Evolutionary conservation across 2,797 vertebrate genomes (phyloP), one percentile per base, ranked within the genome.

Genomic region (Muraenolepis orangiensis): DNA sequence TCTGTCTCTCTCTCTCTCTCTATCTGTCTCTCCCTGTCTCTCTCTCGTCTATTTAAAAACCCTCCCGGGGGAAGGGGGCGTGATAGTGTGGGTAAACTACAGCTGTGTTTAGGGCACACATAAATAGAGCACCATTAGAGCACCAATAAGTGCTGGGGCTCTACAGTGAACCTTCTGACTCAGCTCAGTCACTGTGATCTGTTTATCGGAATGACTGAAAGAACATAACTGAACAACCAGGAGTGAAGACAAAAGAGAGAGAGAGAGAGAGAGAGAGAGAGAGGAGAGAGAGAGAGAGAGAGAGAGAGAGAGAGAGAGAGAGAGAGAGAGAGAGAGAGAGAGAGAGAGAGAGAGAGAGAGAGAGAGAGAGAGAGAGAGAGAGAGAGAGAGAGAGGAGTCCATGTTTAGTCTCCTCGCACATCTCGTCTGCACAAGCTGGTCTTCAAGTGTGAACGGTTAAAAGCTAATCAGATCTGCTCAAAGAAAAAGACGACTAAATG

Each of bases 1-100:
- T 72, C 26, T 71, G 40, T 30, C 70, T 31, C 34, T 51, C 28
- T 10, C 26, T 30, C 7, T 18, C 23, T 42, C 23, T 18, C 6
- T 30, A 38, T 29, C 14, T 51, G 0, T 36, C 31, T 38, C 68
- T 23, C 68, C 23, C 16, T 32, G 74, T 57, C 23, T 61, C 20
- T 61, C 57, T 61, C 57, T 61, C 6, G 12, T 51, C 42, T 51
- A 13, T 51, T 20, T 76, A 85, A 85, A 82, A 86, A 77, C 66
- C 38, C 83, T 71, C 77, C 42, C 30, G 80, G 76, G 14, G 29
- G 51, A 69, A 75, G 79, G 79, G 84, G 84, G 20, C 4, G 57
- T 80, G 81, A 74, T 72, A 71, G 78, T 86, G 80, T 85, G 86
- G 83, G 85, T 84, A 81, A 85, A 85, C 82, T 87, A 74, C 85